phyloP scores from a whole-genome alignment of 2,888 invertebrate genomes.

The Xanthorhoe spadicearia region DNA sequence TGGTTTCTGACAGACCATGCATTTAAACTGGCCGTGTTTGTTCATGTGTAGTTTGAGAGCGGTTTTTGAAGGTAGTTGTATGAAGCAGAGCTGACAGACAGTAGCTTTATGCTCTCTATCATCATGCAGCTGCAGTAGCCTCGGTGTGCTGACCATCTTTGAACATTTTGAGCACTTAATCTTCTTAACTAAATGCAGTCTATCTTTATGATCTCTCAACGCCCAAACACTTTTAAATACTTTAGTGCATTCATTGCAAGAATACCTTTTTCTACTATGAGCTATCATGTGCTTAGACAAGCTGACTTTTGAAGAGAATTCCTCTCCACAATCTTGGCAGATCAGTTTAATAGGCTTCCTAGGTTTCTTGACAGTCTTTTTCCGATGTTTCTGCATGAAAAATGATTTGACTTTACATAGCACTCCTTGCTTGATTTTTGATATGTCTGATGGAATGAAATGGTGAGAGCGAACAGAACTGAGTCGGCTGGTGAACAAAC shows the following conservation, averaged over 20 bases:
- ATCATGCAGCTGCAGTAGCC: constrained; percentile 62
- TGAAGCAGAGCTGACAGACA: constrained; percentile 64
- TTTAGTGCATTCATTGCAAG: constrained; percentile 66
- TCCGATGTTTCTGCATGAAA: constrained; percentile 52
- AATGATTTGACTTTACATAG: constrained; percentile 60
- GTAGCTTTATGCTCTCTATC: constrained; percentile 60
- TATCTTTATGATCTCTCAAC: constrained; percentile 67
- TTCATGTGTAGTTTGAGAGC: constrained; percentile 62
- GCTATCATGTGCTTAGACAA: constrained; percentile 56
- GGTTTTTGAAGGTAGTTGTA: constrained; percentile 64
- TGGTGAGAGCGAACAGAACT: constrained; percentile 3
- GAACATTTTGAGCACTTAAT: constrained; percentile 73
- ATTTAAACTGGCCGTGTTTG: constrained; percentile 63
- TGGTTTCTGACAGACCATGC: constrained; percentile 60
- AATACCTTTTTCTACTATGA: constrained; percentile 53
- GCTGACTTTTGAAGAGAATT: constrained; percentile 50
- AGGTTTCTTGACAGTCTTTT: constrained; percentile 47
- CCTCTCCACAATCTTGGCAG: constrained; percentile 65
- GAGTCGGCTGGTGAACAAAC: constrained; percentile 62
- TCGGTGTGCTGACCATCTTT: constrained; percentile 66
- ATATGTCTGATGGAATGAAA: neutral
- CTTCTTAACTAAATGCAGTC: constrained; percentile 63
- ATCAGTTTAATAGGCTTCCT: constrained; percentile 37
- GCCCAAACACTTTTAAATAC: constrained; percentile 52
- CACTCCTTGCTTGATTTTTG: constrained; percentile 54